Evolutionary conservation across 1,140 invertebrate species (phyloP), one percentile per base, ranked within the genome.

Genomic region (Zophobas morio): DNA sequence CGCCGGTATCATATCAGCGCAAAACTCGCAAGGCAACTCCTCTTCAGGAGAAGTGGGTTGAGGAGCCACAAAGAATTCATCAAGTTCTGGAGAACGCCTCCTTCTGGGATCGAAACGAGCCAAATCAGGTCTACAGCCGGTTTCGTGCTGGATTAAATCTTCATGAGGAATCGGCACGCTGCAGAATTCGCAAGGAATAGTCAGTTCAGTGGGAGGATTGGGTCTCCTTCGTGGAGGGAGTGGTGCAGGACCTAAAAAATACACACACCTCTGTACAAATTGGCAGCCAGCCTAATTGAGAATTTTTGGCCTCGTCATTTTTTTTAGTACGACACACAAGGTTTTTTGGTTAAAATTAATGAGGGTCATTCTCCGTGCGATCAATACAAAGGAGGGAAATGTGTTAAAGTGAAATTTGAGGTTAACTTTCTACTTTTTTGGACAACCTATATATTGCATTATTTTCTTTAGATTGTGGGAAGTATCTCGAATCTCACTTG

Each of bases 11-110:
- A 87, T 84, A 60, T 85, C 82, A 6, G 83, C 76, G 80, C 86
- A 88, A 78, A 88, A 88, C 80, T 88, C 86, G 76, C 86, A 87
- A 0, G 87, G 86, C 51, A 87, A 75, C 78, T 87, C 84, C 1
- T 85, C 85, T 37, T 84, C 81, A 20, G 83, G 84, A 33, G 81
- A 81, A 60, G 77, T 74, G 0, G 79, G 79, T 70, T 78, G 63
- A 32, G 80, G 83, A 3, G 78, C 78, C 6, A 77, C 72, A 60
- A 81, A 82, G 73, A 82, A 84, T 53, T 84, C 82, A 51, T 83
- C 82, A 0, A 76, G 73, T 53, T 80, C 79, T 8, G 63, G 40
- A 5, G 74, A 46, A 1, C 39, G 33, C 1, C 75, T 77, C 53
- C 83, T 72, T 5, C 82, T 78, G 1, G 82, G 81, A 74, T 84